These are phyloP conservation scores for Oryzias melastigma DNA, from an alignment of 2,113 vertebrate genomes.

Conservation along the genomic window DNA sequence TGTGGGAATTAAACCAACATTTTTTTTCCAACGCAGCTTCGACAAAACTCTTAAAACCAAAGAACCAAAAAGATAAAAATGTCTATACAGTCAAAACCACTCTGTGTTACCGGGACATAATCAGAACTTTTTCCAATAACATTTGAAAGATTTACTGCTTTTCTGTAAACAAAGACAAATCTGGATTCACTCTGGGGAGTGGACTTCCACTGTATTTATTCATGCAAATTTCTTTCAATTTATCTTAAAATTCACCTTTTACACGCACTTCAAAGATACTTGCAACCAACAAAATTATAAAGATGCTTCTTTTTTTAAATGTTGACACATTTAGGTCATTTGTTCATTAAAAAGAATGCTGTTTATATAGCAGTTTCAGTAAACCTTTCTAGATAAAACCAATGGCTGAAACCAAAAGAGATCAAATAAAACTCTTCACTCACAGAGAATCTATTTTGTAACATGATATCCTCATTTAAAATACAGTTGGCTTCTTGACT, in stretches of 20 bases:
- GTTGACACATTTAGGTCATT: no score
- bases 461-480: neutral
- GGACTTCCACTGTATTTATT: constrained; percentile 1
- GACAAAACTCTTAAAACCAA: constrained; percentile 41
- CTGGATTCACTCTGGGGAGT: constrained; percentile 20
- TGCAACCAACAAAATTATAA: no score
- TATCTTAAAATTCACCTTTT: neutral
- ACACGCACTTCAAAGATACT: constrained; percentile 31
- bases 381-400: no score
- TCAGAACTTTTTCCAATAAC: constrained; percentile 3
- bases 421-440: neutral
- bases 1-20: constrained; percentile 46
- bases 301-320: no score
- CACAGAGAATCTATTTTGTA: constrained; percentile 3
- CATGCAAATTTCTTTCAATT: neutral
- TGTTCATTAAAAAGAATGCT: no score
- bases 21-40: constrained; percentile 40
- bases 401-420: no score
- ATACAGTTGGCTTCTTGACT: constrained; percentile 14
- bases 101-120: constrained; percentile 24
- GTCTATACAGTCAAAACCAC: constrained; percentile 14
- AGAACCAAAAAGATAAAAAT: constrained; percentile 43
- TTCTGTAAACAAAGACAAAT: constrained; percentile 29
- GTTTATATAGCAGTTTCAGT: no score
- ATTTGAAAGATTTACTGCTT: constrained; percentile 17